phyloP scores from a whole-genome alignment of 2,888 invertebrate species.

The Magallana nippona region DNA sequence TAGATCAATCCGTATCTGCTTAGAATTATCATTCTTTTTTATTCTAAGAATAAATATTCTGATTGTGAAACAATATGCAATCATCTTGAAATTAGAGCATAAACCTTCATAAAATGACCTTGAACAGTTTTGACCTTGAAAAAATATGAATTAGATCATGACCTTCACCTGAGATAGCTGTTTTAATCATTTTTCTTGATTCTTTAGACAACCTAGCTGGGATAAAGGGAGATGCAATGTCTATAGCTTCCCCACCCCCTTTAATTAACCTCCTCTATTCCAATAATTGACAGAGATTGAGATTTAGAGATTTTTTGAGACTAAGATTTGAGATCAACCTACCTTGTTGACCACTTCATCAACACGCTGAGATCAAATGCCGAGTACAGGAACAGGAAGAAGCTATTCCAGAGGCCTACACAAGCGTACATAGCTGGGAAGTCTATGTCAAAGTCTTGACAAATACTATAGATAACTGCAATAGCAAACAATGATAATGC shows the following conservation, averaged over 20 bases:
- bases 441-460: slow-evolving; percentile 82
- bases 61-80: not conserved
- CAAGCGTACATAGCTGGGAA: slow-evolving; percentile 83
- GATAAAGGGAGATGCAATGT: too few relatives aligned
- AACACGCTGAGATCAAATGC: slow-evolving; percentile 82
- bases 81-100: not conserved
- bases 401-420: slow-evolving; percentile 83
- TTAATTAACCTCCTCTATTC: too few relatives aligned
- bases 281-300: too few relatives aligned
- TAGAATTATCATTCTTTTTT: too few relatives aligned
- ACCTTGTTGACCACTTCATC: slow-evolving; percentile 84
- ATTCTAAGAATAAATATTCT: not conserved
- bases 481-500: not conserved
- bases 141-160: too few relatives aligned
- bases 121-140: not conserved
- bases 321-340: slow-evolving; percentile 34
- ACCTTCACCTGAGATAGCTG: too few relatives aligned
- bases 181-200: too few relatives aligned
- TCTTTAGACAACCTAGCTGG: too few relatives aligned
- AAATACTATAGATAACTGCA: slow-evolving; percentile 83
- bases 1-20: too few relatives aligned
- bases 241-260: too few relatives aligned
- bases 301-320: too few relatives aligned
- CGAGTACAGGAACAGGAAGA: slow-evolving; percentile 83
- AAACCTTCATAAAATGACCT: not conserved